Conservation (phyloP, 2,888 invertebrate genomes). For the Branchipolynoe longqiensis region DNA sequence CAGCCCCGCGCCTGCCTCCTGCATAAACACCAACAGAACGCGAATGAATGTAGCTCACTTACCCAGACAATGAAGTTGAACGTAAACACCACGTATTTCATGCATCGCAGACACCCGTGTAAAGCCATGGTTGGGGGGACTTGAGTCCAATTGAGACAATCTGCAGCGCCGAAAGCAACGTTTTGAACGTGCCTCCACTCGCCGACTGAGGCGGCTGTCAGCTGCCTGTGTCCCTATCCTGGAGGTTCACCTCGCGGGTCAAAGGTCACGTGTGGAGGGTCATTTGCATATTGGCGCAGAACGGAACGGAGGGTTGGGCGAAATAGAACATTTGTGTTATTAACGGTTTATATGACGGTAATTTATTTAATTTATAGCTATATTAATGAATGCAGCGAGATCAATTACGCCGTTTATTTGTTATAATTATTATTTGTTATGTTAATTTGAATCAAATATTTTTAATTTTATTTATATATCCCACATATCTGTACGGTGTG, state of each 20-base stretch:
- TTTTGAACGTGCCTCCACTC: constrained; percentile 49
- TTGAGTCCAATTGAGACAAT: too few species aligned
- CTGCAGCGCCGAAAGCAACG: not conserved
- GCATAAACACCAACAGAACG: not conserved
- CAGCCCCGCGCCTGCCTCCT: too few species aligned
- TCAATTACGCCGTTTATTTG: not conserved
- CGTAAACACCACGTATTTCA: constrained; percentile 63
- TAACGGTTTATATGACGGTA: not conserved
- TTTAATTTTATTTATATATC: not conserved
- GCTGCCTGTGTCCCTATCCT: constrained; percentile 24
- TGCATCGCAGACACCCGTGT: constrained; percentile 62
- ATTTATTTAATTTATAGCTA: not conserved
- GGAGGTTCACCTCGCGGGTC: constrained; percentile 37
- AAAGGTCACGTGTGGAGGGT: constrained; percentile 21
- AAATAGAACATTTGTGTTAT: not conserved
- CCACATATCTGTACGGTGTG: too few species aligned
- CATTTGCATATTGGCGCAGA: constrained; percentile 25
- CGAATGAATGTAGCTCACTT: constrained; percentile 19
- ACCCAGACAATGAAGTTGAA: constrained; percentile 66
- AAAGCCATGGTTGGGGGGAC: constrained; percentile 65
- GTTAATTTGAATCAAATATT: not conserved
- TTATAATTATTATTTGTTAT: not conserved
- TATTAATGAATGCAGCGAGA: not conserved
- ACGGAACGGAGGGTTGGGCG: not conserved
- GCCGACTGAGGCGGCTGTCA: constrained; percentile 44